Evolutionary conservation across 2,797 vertebrate genomes (phyloP).

Genomic region (Austrolebias charrua): DNA sequence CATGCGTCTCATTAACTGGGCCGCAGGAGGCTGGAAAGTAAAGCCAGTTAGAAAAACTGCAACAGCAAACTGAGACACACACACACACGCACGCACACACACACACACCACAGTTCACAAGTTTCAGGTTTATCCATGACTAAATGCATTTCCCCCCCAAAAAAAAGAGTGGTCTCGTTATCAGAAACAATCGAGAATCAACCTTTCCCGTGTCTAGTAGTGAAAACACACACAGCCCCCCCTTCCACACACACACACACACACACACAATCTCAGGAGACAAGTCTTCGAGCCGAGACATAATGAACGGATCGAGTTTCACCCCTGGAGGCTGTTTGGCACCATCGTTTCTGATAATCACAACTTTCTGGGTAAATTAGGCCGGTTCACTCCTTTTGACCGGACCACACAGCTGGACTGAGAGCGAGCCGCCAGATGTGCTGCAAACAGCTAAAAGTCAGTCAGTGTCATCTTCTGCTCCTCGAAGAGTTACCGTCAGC

Average conservation of each 20-base stretch:
- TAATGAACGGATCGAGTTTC: not conserved
- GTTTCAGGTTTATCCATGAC: too few relatives aligned
- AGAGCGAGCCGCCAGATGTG: not conserved
- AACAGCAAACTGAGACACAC: too few relatives aligned
- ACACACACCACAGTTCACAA: too few relatives aligned
- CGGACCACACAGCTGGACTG: constrained; percentile 12
- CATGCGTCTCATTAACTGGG: constrained; percentile 27
- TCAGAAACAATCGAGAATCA: too few relatives aligned
- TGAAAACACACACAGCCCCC: not conserved
- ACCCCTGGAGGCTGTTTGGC: not conserved
- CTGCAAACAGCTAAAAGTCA: not conserved
- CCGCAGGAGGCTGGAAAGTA: constrained; percentile 34
- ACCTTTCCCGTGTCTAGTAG: too few relatives aligned
- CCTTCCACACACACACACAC: too few relatives aligned
- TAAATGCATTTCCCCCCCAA: too few relatives aligned
- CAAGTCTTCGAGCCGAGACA: not conserved
- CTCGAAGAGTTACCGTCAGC: too few relatives aligned
- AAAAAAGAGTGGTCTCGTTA: too few relatives aligned
- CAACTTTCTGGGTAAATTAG: not conserved
- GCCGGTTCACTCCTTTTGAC: not conserved
- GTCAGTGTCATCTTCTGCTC: not conserved
- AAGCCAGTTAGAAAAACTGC: not conserved
- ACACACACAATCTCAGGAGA: not conserved
- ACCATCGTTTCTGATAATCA: constrained; percentile 5
- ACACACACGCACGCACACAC: too few relatives aligned